These are phyloP conservation scores for Lerista edwardsae DNA, from an alignment of 2,797 vertebrate species.

Conservation along the genomic window DNA sequence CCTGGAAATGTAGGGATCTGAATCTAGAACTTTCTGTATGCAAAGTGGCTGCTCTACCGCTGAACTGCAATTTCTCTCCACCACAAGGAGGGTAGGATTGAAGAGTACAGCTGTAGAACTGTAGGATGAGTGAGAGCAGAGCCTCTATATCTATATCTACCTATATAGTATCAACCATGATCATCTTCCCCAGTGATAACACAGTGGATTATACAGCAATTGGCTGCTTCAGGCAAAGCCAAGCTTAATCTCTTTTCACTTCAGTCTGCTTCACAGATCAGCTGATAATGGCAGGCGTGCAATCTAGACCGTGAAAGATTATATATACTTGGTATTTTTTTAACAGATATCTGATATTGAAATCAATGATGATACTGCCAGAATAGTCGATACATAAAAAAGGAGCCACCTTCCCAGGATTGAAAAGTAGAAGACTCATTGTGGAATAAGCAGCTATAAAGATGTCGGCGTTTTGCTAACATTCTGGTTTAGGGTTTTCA, in stretches of 20 bases:
- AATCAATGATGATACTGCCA: constrained; percentile 60
- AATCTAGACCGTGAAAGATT: constrained; percentile 56
- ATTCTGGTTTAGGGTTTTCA: constrained; percentile 8
- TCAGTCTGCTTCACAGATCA: constrained; percentile 59
- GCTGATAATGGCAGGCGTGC: constrained; percentile 60
- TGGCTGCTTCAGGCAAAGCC: constrained; percentile 49
- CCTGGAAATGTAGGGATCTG: no score
- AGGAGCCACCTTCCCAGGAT: constrained; percentile 37
- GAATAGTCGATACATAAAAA: constrained; percentile 58
- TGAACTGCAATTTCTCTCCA: no score
- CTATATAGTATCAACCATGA: constrained; percentile 56
- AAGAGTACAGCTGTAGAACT: no score
- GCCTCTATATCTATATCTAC: constrained; percentile 18
- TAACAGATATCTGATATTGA: constrained; percentile 58
- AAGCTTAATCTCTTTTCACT: constrained; percentile 68
- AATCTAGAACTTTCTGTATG: no score
- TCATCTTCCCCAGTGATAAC: constrained; percentile 58
- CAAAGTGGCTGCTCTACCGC: no score
- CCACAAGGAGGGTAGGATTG: no score
- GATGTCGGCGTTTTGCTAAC: background rate
- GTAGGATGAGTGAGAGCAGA: background rate
- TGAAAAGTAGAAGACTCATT: constrained; percentile 24
- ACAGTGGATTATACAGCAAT: constrained; percentile 56
- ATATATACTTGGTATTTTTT: constrained; percentile 45
- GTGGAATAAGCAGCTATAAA: constrained; percentile 15